These are phyloP conservation scores for Rhinopomastus cyanomelas DNA, from an alignment of 2,113 vertebrate genomes.

Conservation along the genomic window DNA sequence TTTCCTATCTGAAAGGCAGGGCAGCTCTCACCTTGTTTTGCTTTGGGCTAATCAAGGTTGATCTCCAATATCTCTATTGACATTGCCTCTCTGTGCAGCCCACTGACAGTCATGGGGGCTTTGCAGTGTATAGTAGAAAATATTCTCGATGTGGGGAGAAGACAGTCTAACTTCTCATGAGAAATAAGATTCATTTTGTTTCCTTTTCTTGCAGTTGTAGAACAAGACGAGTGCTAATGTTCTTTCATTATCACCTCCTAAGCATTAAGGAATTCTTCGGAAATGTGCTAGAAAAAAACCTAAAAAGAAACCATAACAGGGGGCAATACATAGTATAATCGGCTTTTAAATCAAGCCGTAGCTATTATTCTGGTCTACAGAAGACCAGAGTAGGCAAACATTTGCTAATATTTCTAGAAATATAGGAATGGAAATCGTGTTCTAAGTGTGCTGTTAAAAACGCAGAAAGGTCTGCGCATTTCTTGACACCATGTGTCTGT, in stretches of 20 bases:
- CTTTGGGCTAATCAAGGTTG: neutral
- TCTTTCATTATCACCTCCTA: neutral
- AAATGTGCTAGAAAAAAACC: neutral
- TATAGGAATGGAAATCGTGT: neutral
- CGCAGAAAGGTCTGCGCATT: neutral
- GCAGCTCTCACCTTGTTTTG: neutral
- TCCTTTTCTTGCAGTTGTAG: neutral
- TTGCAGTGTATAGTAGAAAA: neutral
- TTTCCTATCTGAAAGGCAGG: neutral
- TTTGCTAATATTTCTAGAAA: constrained; percentile 23
- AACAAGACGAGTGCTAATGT: neutral
- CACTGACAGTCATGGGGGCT: neutral
- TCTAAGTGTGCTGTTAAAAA: constrained; percentile 23
- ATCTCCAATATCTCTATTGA: neutral
- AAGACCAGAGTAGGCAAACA: neutral
- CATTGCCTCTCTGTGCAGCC: neutral
- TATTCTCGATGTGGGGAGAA: neutral
- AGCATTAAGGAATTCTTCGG: neutral
- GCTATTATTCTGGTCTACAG: neutral
- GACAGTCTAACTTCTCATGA: neutral
- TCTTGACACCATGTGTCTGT: constrained; percentile 54
- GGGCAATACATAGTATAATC: neutral
- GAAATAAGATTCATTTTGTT: neutral
- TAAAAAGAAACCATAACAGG: neutral
- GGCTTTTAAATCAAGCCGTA: neutral